phyloP scores from a whole-genome alignment of 1,140 invertebrate species.

The Sesamia nonagrioides region DNA sequence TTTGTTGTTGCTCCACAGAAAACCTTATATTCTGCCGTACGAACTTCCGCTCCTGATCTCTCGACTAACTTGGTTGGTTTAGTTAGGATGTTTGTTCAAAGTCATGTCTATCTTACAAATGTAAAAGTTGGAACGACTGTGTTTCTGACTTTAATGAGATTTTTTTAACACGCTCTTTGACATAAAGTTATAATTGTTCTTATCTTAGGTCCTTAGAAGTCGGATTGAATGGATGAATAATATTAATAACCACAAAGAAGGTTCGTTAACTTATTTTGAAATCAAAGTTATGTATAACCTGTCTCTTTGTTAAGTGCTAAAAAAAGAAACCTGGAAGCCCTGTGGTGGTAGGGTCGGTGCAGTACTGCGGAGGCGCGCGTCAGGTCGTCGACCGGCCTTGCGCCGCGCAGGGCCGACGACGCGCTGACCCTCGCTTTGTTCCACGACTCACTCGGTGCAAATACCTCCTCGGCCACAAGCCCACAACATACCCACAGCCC shows the following conservation, averaged over 20 bases:
- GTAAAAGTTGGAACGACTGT: background rate
- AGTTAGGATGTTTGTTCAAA: background rate
- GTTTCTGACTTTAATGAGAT: conserved; percentile 8
- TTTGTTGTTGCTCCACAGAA: background rate
- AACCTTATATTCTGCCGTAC: background rate
- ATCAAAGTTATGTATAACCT: conserved; percentile 5
- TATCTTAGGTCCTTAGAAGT: too few relatives aligned
- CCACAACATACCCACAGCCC: conserved; percentile 55
- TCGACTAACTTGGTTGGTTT: background rate
- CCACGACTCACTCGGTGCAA: conserved; percentile 59
- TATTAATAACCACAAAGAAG: background rate
- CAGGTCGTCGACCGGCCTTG: conserved; percentile 85
- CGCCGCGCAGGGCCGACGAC: conserved; percentile 74
- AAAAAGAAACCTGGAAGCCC: conserved; percentile 63
- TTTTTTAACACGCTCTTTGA: background rate
- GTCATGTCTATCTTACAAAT: conserved; percentile 13
- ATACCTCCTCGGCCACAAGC: conserved; percentile 55
- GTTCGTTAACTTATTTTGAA: background rate
- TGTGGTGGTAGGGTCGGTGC: conserved; percentile 63
- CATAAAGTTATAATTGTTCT: background rate
- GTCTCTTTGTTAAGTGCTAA: conserved; percentile 47
- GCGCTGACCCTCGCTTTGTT: conserved; percentile 80
- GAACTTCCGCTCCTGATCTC: conserved; percentile 1
- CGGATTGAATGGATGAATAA: too few relatives aligned
- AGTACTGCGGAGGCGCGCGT: conserved; percentile 67